Conservation (phyloP, 2,888 invertebrate genomes). For the Archips crataeganus region DNA sequence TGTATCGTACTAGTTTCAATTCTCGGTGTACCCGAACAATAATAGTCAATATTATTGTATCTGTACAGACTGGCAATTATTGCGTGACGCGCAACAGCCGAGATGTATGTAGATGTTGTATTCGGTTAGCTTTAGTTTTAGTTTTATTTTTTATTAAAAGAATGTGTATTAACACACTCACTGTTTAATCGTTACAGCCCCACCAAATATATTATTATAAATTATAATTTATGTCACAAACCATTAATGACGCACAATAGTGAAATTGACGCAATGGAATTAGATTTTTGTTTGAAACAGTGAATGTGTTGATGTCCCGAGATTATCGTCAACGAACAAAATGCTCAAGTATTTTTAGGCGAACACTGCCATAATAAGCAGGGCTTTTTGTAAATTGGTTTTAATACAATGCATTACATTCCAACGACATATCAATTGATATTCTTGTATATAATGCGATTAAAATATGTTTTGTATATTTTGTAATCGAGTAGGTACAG, state of each 20-base stretch:
- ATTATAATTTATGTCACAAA: constrained; percentile 62
- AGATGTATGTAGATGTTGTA: constrained; percentile 67
- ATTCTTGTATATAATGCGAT: constrained; percentile 68
- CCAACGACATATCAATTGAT: constrained; percentile 60
- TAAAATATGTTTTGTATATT: constrained; percentile 54
- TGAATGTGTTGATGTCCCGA: constrained; percentile 84
- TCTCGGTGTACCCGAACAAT: constrained; percentile 65
- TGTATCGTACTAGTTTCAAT: constrained; percentile 72
- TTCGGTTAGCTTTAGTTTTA: constrained; percentile 78
- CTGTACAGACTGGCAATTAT: constrained; percentile 39
- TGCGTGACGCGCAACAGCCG: constrained; percentile 43
- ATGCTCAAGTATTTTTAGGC: constrained; percentile 84
- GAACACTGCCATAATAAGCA: constrained; percentile 74
- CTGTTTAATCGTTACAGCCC: constrained; percentile 79
- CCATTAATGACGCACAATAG: constrained; percentile 43
- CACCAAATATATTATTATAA: constrained; percentile 72
- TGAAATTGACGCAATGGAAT: constrained; percentile 41
- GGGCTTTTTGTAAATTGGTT: constrained; percentile 56
- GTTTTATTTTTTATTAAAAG: constrained; percentile 57
- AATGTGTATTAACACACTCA: constrained; percentile 84
- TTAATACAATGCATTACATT: constrained; percentile 47
- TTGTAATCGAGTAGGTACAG: constrained; percentile 31
- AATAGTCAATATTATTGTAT: constrained; percentile 59
- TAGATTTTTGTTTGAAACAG: constrained; percentile 65
- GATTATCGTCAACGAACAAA: constrained; percentile 71